Percentiles rank a stretch among this genome's conserved stretches.
phyloP scores from a whole-genome alignment of 2,888 invertebrate species.

The Deroplatys truncata region DNA sequence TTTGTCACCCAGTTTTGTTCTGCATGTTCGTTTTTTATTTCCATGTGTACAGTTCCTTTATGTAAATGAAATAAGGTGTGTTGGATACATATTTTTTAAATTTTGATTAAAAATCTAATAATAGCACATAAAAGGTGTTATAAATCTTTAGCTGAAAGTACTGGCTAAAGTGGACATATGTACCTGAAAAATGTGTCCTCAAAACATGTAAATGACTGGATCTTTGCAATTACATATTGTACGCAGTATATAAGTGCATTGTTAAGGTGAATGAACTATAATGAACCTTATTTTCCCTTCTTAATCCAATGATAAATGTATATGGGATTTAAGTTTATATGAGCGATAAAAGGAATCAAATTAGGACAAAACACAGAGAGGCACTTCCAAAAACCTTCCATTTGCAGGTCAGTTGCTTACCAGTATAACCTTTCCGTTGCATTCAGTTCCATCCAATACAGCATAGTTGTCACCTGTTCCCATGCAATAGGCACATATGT shows the following conservation, averaged over 20 bases:
- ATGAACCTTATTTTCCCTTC: background rate
- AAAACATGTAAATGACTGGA: background rate
- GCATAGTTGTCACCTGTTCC: no score
- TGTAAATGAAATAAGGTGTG: conserved; percentile 10
- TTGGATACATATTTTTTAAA: conserved; percentile 12
- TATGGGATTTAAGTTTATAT: background rate
- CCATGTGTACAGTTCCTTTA: conserved; percentile 10
- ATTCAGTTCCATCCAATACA: no score
- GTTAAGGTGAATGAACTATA: background rate
- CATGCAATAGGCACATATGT: no score
- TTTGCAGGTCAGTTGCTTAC: no score
- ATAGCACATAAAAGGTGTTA: background rate
- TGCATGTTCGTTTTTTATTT: background rate
- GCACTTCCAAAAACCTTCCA: no score
- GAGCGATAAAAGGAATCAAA: background rate
- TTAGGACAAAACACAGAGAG: no score
- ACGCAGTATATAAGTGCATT: background rate
- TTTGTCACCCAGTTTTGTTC: background rate
- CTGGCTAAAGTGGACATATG: background rate
- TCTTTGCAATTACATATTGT: background rate
- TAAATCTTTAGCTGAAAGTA: background rate
- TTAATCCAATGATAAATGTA: background rate
- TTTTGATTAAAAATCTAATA: background rate
- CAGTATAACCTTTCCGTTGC: no score
- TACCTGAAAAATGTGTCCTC: background rate